These are phyloP conservation scores for Drosophila mauritiana DNA, from an alignment of 1,140 invertebrate species.

Conservation along the genomic window DNA sequence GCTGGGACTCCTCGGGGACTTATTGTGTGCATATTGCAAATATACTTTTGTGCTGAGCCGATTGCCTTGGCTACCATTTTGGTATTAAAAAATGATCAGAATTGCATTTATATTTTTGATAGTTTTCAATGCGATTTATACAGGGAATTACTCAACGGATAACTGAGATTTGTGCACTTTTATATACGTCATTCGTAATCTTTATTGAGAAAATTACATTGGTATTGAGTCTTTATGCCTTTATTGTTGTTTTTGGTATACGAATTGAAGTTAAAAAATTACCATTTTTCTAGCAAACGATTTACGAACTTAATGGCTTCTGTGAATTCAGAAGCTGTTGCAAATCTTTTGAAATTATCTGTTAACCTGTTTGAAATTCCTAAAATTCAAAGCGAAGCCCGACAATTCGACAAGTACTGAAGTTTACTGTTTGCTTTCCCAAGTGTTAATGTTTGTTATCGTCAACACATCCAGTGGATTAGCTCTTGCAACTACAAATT, in stretches of 20 bases:
- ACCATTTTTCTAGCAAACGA: too few relatives aligned
- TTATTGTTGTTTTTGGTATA: too few relatives aligned
- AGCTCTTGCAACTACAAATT: too few relatives aligned
- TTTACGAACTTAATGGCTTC: too few relatives aligned
- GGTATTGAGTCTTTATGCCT: background rate
- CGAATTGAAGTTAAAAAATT: too few relatives aligned
- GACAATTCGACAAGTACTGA: background rate
- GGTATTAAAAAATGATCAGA: constrained; percentile 1
- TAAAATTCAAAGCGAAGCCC: background rate
- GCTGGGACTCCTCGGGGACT: constrained; percentile 16
- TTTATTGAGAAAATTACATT: background rate
- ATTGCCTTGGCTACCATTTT: constrained; percentile 28
- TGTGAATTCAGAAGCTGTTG: too few relatives aligned
- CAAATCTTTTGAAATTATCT: too few relatives aligned
- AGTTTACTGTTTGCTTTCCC: background rate
- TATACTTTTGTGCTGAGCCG: constrained; percentile 5
- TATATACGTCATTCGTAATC: background rate
- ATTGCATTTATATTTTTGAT: constrained; percentile 1
- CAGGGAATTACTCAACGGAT: background rate
- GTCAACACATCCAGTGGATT: too few relatives aligned
- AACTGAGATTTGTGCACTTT: background rate
- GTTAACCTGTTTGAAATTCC: background rate
- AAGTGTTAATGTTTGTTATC: too few relatives aligned
- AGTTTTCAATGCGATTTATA: background rate
- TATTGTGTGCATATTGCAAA: constrained; percentile 42